Evolutionary conservation across 1,140 invertebrate genomes (phyloP).

Genomic region (Vanessa tameamea): DNA sequence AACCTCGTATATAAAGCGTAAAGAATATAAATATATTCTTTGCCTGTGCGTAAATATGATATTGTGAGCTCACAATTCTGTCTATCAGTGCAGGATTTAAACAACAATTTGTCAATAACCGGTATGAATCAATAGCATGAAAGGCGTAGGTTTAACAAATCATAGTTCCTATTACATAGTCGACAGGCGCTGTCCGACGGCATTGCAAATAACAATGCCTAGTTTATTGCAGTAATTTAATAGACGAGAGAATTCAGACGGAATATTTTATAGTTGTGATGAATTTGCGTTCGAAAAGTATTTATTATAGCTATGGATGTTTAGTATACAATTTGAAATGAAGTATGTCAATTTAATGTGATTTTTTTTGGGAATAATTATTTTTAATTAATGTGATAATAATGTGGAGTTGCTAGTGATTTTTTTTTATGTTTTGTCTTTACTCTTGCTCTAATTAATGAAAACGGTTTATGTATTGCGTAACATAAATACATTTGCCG

Average conservation of each 20-base stretch:
- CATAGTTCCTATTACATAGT: slow-evolving; percentile 34
- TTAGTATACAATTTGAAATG: too few relatives aligned
- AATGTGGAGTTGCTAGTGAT: too few relatives aligned
- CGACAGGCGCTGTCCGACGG: slow-evolving; percentile 30
- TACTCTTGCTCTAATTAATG: too few relatives aligned
- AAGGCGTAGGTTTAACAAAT: slow-evolving; percentile 35
- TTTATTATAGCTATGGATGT: too few relatives aligned
- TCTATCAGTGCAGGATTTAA: slow-evolving; percentile 32
- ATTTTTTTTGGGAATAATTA: too few relatives aligned
- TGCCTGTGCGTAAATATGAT: background rate
- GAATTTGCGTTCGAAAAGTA: background rate
- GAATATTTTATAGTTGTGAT: slow-evolving; percentile 7
- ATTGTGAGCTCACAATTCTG: background rate
- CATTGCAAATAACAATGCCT: slow-evolving; percentile 24
- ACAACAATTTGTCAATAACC: slow-evolving; percentile 34
- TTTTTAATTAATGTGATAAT: too few relatives aligned
- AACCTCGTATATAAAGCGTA: too few relatives aligned
- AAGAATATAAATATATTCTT: too few relatives aligned
- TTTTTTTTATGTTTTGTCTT: too few relatives aligned
- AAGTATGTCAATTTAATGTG: too few relatives aligned
- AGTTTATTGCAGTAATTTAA: slow-evolving; percentile 15
- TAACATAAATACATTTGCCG: too few relatives aligned
- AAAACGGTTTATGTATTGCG: too few relatives aligned
- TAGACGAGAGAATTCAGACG: background rate
- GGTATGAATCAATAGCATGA: slow-evolving; percentile 40